These are phyloP conservation scores for Dendronephthya gigantea DNA, from an alignment of 64 coral and sea anemone genomes.

Conservation along the genomic window DNA sequence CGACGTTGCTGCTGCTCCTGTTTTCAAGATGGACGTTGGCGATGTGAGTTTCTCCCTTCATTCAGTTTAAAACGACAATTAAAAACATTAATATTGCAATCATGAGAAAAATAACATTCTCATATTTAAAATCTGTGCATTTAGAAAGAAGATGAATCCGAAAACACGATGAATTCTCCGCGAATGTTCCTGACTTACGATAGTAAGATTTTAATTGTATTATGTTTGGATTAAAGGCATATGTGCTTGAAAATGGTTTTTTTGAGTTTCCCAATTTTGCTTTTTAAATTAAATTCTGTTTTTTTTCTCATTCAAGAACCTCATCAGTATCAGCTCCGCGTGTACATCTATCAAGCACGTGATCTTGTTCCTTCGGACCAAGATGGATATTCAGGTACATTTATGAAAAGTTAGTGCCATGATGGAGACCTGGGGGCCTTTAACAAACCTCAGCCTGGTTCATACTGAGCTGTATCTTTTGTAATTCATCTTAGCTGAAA, in stretches of 20 bases:
- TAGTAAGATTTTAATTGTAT: slow-evolving; percentile 45
- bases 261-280: too few species aligned
- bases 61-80: too few species aligned
- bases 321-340: slow-evolving; percentile 75
- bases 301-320: slow-evolving; percentile 47
- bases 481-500: too few species aligned
- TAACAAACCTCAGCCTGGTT: too few species aligned
- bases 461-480: too few species aligned
- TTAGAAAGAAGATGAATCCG: slow-evolving; percentile 54
- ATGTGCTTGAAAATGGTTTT: too few species aligned
- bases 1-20: slow-evolving; percentile 53
- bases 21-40: slow-evolving; percentile 91
- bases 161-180: slow-evolving; percentile 88
- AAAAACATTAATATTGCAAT: too few species aligned
- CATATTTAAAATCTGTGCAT: too few species aligned
- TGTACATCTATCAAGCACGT: slow-evolving; percentile 96
- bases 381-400: slow-evolving; percentile 85
- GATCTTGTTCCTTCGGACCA: slow-evolving; percentile 89
- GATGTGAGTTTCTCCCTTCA: neutral
- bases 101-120: too few species aligned
- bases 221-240: neutral
- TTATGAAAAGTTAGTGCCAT: neutral
- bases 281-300: neutral
- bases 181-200: slow-evolving; percentile 97
- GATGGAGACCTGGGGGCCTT: too few species aligned